Base-by-base conservation (phyloP, 2,888 invertebrate genomes). In the Perithous albicinctus region DNA sequence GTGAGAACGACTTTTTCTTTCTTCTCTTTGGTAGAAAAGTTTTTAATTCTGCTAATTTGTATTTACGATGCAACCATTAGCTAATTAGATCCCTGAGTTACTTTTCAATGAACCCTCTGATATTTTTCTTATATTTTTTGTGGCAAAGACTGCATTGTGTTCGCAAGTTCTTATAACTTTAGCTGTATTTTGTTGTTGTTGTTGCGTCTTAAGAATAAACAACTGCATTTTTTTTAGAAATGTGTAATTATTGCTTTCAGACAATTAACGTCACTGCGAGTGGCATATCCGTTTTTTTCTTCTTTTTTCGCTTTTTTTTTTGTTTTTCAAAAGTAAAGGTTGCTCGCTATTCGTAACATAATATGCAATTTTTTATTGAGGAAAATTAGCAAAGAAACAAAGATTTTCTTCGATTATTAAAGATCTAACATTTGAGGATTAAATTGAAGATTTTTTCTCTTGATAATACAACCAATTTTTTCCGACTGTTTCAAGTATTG, bases 221-320 rank as follows among this genome's bases (percentile, higher is more conserved):
- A 5, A 51, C 7, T n/a, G n/a, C 51, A 20, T 1, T n/a, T 23
- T 6, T 35, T 7, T 20, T n/a, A 2, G 5, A 3, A 43, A 10
- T n/a, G 4, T 61, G 43, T 23, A 38, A 74, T 79, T 74, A 61
- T 61, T 74, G 15, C 23, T 79, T 79, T 67, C 74, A 74, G 74
- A 73, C 38, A 56, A 56, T 20, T 61, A 63, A 63, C n/a, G 51
- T 56, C 32, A 43, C 20, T 43, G 0, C 6, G 46, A 29, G 29
- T 64, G 18, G 32, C 18, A 26, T n/a, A n/a, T n/a, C n/a, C 15
- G 12, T 59, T 12, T 59, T 8, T 2, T 56, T 43, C 5, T 46
- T 8, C 1, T 7, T 48, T 48, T 1, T 4, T 29, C 5, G 5
- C 29, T 5, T 4, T 29, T 29, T 29, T 29, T 29, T 29, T 29